phyloP scores from a whole-genome alignment of 1,140 invertebrate species.

The Caenorhabditis remanei region DNA sequence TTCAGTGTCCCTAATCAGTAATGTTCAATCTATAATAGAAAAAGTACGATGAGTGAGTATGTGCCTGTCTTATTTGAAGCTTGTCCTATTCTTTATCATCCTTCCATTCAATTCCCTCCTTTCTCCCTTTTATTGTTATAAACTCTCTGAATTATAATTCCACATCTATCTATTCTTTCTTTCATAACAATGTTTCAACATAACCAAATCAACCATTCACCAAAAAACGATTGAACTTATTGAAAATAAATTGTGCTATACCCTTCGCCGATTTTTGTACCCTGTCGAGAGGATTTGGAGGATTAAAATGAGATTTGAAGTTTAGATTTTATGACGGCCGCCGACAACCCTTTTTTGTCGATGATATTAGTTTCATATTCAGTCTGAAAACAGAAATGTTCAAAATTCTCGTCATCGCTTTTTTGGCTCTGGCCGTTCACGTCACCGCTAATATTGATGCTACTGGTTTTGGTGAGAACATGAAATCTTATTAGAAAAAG shows the following conservation, averaged over 20 bases:
- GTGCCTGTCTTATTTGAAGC: conserved; percentile 36
- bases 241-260: conserved; percentile 55
- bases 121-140: background rate
- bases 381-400: background rate
- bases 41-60: conserved; percentile 1
- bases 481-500: background rate
- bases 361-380: conserved; percentile 6
- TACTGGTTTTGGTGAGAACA: background rate
- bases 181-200: background rate
- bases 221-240: conserved; percentile 35
- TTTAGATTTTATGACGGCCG: background rate
- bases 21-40: conserved; percentile 50
- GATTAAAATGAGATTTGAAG: conserved; percentile 22
- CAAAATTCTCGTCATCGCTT: background rate
- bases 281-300: background rate
- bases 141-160: conserved; percentile 21
- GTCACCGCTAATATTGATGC: background rate
- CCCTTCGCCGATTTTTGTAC: background rate
- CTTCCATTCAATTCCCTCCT: background rate
- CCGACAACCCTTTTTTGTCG: background rate
- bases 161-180: background rate
- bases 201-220: conserved; percentile 10
- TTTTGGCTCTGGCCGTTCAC: background rate
- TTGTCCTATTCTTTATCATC: conserved; percentile 9
- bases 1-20: conserved; percentile 17